phyloP scores from a whole-genome alignment of 2,113 vertebrate genomes.

The Scalopus aquaticus region DNA sequence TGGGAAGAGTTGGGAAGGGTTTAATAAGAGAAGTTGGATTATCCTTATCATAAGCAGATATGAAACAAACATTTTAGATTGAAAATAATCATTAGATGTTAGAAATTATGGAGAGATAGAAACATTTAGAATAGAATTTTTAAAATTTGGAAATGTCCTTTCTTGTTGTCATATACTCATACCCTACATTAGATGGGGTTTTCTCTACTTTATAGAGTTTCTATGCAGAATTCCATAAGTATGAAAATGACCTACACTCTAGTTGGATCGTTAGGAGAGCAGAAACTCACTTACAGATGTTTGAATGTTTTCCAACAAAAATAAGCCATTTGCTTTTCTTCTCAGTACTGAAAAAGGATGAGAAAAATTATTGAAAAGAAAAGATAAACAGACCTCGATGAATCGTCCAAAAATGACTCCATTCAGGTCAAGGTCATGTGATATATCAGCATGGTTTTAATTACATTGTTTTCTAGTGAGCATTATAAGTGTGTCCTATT shows the following conservation, averaged over 20 bases:
- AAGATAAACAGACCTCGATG: constrained; percentile 25
- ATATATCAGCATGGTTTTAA: constrained; percentile 65
- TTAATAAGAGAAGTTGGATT: not conserved
- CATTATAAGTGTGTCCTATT: constrained; percentile 50
- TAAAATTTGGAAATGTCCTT: not conserved
- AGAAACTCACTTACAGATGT: constrained; percentile 49
- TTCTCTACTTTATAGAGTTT: not conserved
- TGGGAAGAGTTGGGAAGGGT: not conserved
- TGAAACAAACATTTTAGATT: not conserved
- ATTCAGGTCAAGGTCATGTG: constrained; percentile 48
- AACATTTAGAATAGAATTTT: not conserved
- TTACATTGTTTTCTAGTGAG: constrained; percentile 65
- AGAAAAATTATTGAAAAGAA: constrained; percentile 53
- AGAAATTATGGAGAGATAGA: not conserved
- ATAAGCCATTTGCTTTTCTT: constrained; percentile 58
- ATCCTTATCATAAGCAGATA: not conserved
- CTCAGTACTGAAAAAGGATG: not conserved
- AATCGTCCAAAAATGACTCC: constrained; percentile 16
- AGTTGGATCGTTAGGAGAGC: not conserved
- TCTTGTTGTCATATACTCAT: not conserved
- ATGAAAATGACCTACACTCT: not conserved
- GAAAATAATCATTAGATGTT: constrained; percentile 1
- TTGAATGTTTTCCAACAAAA: constrained; percentile 41
- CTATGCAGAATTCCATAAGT: not conserved
- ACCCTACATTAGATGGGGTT: not conserved